Evolutionary conservation across 2,113 vertebrate species (phyloP).

Genomic region (Piaya cayana): DNA sequence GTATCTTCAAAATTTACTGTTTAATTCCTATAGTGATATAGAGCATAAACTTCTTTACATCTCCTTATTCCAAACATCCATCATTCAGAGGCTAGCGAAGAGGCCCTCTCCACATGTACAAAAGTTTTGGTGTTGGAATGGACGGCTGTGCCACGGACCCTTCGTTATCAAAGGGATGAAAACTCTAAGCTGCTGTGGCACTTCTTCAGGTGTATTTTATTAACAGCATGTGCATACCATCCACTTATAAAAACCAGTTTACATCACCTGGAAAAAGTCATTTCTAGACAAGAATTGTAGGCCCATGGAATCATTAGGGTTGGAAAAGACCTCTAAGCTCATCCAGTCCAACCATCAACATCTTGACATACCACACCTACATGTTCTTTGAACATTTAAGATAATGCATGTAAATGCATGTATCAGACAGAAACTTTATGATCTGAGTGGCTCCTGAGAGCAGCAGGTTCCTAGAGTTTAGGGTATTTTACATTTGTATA

Average conservation of each 20-base stretch:
- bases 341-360: no score
- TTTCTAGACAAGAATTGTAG: not conserved
- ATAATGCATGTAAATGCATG: not conserved
- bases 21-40: not conserved
- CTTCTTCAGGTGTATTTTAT: not conserved
- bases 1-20: conserved; percentile 17
- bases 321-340: no score
- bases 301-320: no score
- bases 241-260: not conserved
- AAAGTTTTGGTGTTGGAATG: not conserved
- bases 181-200: not conserved
- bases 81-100: not conserved
- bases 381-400: not conserved
- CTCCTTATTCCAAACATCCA: not conserved
- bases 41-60: not conserved
- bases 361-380: no score
- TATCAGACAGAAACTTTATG: not conserved
- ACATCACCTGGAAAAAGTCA: not conserved
- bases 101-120: not conserved
- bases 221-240: not conserved
- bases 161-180: not conserved
- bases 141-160: not conserved
- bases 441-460: not conserved
- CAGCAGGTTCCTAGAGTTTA: not conserved
- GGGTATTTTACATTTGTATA: not conserved